Base-by-base conservation (phyloP, 2,797 vertebrate genomes). In the Scomberomorus guttatus region DNA sequence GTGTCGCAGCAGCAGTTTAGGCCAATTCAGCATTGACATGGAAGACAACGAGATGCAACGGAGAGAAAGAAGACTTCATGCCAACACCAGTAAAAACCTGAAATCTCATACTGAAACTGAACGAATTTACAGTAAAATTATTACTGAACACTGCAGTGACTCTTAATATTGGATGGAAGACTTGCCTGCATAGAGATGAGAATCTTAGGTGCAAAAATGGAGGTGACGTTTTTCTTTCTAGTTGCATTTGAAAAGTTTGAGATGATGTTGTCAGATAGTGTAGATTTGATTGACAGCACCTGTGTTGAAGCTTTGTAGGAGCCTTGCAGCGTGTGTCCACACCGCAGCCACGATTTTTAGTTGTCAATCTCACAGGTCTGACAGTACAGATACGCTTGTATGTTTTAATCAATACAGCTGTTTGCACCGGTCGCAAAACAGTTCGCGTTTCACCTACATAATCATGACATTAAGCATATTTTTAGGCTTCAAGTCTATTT, bases 91-190 rank as follows among this genome's bases (percentile, higher is more conserved):
- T 22, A 59, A 6, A 3, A 29, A 25, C 9, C 1, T 18, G 55
- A 48, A 46, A 17, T 52, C 12, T 12, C 20, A 34, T 18, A 24
- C 13, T 22, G 24, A 22, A 27, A 27, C 24, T 48, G 44, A 12
- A 20, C 52, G 27, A 25, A 32, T 42, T 39, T 15, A 10, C 48
- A 6, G 14, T 37, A 5, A 20, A 24, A 24, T 15, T 11, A 8
- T 60, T 20, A 39, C 11, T 4, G 37, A 39, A 39, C 37, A 12
- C 68, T 50, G 15, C 20, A 6, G 17, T 5, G 39, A 39, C 63
- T 10, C 6, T 24, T 13, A 10, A 37, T 29, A 1, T 17, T 15
- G 51, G 14, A 10, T 64, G 67, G 75, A 77, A 72, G 76, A 58
- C 62, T 58, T 14, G 39, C 12, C 39, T 42, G 39, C 39, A 42